Base-by-base conservation (phyloP, 2,113 vertebrate species). In the Trochalopteron elliotii region DNA sequence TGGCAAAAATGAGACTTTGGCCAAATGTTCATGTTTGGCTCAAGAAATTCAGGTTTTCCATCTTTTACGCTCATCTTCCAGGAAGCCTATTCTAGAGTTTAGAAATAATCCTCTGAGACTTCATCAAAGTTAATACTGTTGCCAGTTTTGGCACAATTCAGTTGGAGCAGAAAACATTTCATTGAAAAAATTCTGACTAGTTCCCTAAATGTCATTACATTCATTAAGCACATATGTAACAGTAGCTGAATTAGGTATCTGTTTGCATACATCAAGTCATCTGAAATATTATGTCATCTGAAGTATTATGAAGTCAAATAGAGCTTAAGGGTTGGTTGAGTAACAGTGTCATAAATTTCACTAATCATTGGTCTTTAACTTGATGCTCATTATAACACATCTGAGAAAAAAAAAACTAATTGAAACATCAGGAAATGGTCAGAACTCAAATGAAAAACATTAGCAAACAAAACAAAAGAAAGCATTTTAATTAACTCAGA, bases 351-450 rank as follows among this genome's bases (percentile, higher is more conserved):
- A 95, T 90, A 80, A 85, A 90, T 90, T 88, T 65, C 47, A 85
- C n/a, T 75, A 90, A 90, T 45, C 39, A 72, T 65, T 87, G 74
- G 59, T 75, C 64, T 60, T 60, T 67, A 72, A 69, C 67, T 82
- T 70, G 67, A 67, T 2, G 9, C 10, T 93, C 55, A 67, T 93
- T 96, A 55, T 69, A 77, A 63, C 55, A 79, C 0, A 0, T 39
- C 70, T 91, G 68, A 70, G 69, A 59, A 94, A 64, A 94, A 72
- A n/a, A 94, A 69, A n/a, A 16, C 35, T 52, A 93, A 83, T 60
- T 93, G 70, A 90, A 90, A 94, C 84, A 80, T 90, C n/a, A 76
- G 49, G 68, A 94, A 91, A 85, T 24, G 59, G 78, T 85, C 91
- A 96, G 31, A 94, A 90, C 0, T 1, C 19, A 95, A 85, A 85